Evolutionary conservation across 2,797 vertebrate genomes (phyloP).

Genomic region (Hypotaenidia philippensis): DNA sequence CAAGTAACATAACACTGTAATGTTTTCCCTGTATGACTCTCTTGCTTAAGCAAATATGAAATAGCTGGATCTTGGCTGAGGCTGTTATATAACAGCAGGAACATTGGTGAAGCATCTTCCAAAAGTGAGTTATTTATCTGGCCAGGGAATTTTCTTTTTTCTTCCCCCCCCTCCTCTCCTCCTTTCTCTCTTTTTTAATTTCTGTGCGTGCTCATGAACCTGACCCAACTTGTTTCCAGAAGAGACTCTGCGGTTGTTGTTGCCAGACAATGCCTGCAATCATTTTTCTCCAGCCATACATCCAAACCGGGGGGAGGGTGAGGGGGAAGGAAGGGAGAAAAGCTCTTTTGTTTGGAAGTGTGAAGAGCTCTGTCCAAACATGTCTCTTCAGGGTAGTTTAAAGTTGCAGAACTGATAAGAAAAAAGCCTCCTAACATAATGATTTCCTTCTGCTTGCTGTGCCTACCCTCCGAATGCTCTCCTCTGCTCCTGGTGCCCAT

Average conservation of each 20-base stretch:
- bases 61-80: constrained; percentile 65
- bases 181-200: not conserved
- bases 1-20: constrained; percentile 1
- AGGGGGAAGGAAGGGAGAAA: constrained; percentile 62
- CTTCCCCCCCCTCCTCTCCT: rapidly evolving
- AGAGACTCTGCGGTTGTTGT: constrained; percentile 71
- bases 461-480: not conserved
- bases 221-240: constrained; percentile 81
- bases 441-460: constrained; percentile 60
- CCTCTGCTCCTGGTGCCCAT: constrained; percentile 32
- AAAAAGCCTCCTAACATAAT: constrained; percentile 25
- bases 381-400: constrained; percentile 55
- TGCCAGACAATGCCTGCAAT: constrained; percentile 79
- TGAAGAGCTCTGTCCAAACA: constrained; percentile 72
- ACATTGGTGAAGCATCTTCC: constrained; percentile 68
- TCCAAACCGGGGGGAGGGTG: constrained; percentile 47
- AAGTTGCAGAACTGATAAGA: constrained; percentile 63
- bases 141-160: constrained; percentile 5
- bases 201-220: constrained; percentile 52
- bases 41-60: constrained; percentile 51
- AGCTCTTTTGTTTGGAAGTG: constrained; percentile 70
- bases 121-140: constrained; percentile 71
- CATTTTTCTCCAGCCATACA: constrained; percentile 67
- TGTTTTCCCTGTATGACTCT: constrained; percentile 37
- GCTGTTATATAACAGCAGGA: constrained; percentile 67